These are phyloP conservation scores for Rhea pennata DNA, from an alignment of 2,113 vertebrate species.

Conservation along the genomic window DNA sequence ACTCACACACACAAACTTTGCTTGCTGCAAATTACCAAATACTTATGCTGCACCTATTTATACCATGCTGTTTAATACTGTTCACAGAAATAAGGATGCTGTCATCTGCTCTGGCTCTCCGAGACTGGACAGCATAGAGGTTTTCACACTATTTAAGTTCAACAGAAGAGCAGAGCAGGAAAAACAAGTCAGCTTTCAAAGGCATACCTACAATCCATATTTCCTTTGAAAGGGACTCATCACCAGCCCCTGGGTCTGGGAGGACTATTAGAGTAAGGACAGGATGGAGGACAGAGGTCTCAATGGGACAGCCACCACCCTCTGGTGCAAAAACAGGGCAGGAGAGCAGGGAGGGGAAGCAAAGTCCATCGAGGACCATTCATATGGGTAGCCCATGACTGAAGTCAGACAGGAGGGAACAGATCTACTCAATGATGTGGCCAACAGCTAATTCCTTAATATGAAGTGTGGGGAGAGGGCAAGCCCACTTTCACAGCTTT, in stretches of 20 bases:
- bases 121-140: neutral
- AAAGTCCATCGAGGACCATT: neutral
- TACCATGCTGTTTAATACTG: neutral
- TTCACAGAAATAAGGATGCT: neutral
- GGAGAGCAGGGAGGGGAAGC: rapidly evolving
- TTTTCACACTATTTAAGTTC: neutral
- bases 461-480: neutral
- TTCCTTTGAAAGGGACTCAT: rapidly evolving
- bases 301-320: neutral
- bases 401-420: neutral
- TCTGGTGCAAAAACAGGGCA: neutral
- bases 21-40: neutral
- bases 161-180: neutral
- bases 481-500: neutral
- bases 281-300: neutral
- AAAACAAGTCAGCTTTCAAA: neutral
- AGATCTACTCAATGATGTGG: neutral
- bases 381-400: neutral
- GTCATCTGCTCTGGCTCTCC: neutral
- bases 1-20: neutral
- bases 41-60: neutral
- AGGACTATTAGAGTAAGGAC: rapidly evolving
- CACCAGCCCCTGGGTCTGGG: neutral
- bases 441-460: neutral
- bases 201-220: rapidly evolving